Conservation (phyloP, 2,797 vertebrate species). For the Chrysocyon brachyurus region DNA sequence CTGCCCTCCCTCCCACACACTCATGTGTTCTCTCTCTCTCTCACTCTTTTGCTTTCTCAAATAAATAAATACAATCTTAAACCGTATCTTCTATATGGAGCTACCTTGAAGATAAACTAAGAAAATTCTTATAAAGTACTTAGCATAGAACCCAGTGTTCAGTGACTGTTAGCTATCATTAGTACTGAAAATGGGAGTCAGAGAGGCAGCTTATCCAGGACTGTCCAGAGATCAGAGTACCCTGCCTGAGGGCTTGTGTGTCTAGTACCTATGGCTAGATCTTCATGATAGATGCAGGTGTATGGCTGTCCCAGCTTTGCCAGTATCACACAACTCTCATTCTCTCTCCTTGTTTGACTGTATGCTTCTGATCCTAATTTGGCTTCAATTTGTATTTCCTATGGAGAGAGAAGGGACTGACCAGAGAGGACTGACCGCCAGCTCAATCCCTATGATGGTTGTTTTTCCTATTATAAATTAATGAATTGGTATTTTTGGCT, state of each 20-base stretch:
- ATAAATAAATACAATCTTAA: too few relatives aligned
- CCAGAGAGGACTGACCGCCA: background rate
- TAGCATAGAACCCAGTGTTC: background rate
- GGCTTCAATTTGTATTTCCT: slow-evolving; percentile 6
- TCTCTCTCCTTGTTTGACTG: slow-evolving; percentile 21
- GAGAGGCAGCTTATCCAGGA: background rate
- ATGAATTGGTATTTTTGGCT: background rate
- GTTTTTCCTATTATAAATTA: slow-evolving; percentile 13
- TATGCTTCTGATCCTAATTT: slow-evolving; percentile 39
- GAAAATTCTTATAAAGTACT: slow-evolving; percentile 8
- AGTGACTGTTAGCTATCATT: background rate
- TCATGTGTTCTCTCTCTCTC: too few relatives aligned
- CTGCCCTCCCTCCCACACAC: too few relatives aligned
- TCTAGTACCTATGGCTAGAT: background rate
- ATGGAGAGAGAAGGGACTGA: background rate
- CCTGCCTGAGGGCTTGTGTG: background rate
- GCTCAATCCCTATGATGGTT: background rate
- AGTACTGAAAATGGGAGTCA: background rate
- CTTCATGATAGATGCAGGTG: background rate
- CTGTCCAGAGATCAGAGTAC: background rate
- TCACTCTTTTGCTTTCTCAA: too few relatives aligned
- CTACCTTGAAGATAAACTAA: slow-evolving; percentile 50
- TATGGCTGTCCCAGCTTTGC: background rate
- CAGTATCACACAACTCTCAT: background rate
- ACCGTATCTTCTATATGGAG: background rate